phyloP scores from a whole-genome alignment of 2,113 vertebrate species.

The Zapus hudsonius region DNA sequence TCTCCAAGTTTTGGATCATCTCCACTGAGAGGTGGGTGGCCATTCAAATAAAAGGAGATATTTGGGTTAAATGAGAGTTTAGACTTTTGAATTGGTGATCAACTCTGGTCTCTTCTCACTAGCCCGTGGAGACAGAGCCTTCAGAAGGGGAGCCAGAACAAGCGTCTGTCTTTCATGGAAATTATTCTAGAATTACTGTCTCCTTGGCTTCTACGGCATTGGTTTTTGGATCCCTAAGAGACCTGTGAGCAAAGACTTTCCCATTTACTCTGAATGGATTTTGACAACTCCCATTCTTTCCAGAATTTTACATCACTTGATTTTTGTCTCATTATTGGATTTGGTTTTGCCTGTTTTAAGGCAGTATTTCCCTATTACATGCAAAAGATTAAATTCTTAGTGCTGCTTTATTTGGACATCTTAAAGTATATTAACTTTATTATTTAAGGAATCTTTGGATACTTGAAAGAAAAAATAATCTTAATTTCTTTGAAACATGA shows the following conservation, averaged over 20 bases:
- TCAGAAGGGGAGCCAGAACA: neutral
- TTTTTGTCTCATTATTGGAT: neutral
- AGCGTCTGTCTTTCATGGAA: neutral
- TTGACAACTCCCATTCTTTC: neutral
- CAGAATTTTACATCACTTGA: neutral
- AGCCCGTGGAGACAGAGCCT: neutral
- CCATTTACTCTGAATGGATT: neutral
- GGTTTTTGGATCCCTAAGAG: neutral
- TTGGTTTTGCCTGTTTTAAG: neutral
- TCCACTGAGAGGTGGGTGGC: neutral
- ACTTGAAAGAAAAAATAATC: conserved; percentile 45
- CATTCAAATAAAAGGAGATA: neutral
- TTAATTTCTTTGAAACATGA: conserved; percentile 45
- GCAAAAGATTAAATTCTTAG: neutral
- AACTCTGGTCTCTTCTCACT: conserved; percentile 18
- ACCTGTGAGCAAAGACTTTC: neutral
- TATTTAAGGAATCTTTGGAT: neutral
- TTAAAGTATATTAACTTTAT: neutral
- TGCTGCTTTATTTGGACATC: conserved; percentile 7
- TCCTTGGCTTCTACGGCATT: neutral
- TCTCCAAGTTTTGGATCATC: neutral
- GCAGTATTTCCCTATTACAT: neutral
- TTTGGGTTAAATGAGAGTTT: conserved; percentile 10
- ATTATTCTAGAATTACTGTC: neutral
- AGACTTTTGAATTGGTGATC: neutral